These are phyloP conservation scores for Chrysopilus asiliformis DNA, from an alignment of 2,888 invertebrate genomes.

Conservation along the genomic window DNA sequence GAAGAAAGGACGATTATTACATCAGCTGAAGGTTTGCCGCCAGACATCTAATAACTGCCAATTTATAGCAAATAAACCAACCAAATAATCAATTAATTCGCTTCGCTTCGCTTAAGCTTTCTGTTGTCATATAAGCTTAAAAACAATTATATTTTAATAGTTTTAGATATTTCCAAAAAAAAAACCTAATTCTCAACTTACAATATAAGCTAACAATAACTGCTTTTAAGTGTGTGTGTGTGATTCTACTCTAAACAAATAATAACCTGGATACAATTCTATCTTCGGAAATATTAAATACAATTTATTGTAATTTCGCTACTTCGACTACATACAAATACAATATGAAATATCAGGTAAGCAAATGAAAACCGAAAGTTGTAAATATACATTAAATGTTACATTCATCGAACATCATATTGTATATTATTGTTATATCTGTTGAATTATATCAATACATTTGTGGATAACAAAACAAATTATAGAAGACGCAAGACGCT, in stretches of 20 bases:
- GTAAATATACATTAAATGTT: slow-evolving; percentile 7
- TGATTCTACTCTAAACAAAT: too few relatives aligned
- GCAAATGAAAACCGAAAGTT: too few relatives aligned
- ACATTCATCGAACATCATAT: neutral
- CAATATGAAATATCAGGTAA: too few relatives aligned
- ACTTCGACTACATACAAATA: too few relatives aligned
- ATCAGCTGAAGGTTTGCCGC: slow-evolving; percentile 32
- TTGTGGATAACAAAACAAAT: too few relatives aligned
- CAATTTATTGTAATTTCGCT: too few relatives aligned
- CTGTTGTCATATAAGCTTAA: slow-evolving; percentile 28
- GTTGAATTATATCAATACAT: neutral
- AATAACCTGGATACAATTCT: too few relatives aligned
- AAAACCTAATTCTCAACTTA: neutral
- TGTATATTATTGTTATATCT: slow-evolving; percentile 2
- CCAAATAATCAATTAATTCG: slow-evolving; percentile 10
- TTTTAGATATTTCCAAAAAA: neutral
- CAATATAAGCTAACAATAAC: too few relatives aligned
- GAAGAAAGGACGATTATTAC: slow-evolving; percentile 34
- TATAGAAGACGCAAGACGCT: too few relatives aligned
- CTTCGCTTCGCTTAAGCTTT: slow-evolving; percentile 19
- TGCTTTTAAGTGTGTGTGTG: too few relatives aligned
- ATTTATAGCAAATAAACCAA: too few relatives aligned
- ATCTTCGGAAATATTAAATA: too few relatives aligned
- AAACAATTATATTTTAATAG: slow-evolving; percentile 1
- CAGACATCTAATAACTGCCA: slow-evolving; percentile 26